Evolutionary conservation across 2,113 vertebrate species (phyloP).

Genomic region (Paralichthys olivaceus): DNA sequence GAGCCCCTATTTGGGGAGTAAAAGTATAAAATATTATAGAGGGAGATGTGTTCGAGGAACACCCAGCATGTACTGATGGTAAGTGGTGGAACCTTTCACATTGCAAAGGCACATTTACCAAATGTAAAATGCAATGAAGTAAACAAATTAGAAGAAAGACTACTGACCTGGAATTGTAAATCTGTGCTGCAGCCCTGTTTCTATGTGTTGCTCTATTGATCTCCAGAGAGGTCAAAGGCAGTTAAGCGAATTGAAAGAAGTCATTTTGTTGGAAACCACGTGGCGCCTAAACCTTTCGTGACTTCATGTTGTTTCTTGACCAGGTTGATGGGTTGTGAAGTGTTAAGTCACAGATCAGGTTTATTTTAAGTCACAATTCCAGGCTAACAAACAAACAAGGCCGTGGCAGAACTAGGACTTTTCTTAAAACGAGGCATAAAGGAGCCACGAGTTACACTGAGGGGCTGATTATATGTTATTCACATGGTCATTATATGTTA

Average conservation of each 20-base stretch:
- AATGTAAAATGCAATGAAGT: no score
- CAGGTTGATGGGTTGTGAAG: background rate
- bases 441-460: no score
- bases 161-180: background rate
- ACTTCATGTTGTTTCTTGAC: background rate
- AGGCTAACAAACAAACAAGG: no score
- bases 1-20: no score
- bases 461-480: no score
- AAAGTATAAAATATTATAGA: background rate
- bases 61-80: background rate
- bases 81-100: background rate
- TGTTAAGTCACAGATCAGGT: no score
- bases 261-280: background rate
- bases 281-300: background rate
- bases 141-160: background rate
- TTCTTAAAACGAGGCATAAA: no score
- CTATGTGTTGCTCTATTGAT: background rate
- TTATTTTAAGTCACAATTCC: no score
- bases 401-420: no score
- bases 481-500: no score
- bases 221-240: background rate
- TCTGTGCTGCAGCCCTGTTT: background rate
- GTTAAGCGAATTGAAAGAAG: background rate
- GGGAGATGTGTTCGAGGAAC: background rate
- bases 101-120: background rate